phyloP scores from a whole-genome alignment of 2,797 vertebrate species.

The Syncerus caffer region DNA sequence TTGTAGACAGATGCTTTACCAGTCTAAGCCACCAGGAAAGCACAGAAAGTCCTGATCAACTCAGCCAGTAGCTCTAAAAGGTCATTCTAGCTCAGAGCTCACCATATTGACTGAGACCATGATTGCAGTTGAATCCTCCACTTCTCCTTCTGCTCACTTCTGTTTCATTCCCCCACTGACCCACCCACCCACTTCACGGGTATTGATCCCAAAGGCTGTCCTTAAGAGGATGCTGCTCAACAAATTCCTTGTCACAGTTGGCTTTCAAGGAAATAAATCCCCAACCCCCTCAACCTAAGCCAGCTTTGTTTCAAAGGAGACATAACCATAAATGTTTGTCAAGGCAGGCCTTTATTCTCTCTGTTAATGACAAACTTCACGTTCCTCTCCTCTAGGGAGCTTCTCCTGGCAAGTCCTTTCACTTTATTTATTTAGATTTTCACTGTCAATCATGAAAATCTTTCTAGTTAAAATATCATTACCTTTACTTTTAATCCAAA shows the following conservation, averaged over 20 bases:
- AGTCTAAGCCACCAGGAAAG: too few relatives aligned
- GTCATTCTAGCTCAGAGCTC: neutral
- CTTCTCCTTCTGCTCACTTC: neutral
- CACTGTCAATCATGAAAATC: neutral
- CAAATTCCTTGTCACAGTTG: neutral
- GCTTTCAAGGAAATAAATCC: neutral
- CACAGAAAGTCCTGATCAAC: neutral
- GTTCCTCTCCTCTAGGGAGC: neutral
- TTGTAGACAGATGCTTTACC: too few relatives aligned
- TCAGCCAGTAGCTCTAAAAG: neutral
- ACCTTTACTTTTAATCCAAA: neutral
- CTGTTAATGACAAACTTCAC: neutral
- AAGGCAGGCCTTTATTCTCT: neutral
- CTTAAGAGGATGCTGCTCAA: neutral
- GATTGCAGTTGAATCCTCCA: neutral
- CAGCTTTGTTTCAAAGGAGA: neutral
- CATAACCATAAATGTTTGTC: neutral
- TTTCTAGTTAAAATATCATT: neutral
- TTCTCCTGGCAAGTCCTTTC: neutral
- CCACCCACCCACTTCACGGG: neutral
- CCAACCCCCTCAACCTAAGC: neutral
- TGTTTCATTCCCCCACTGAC: neutral
- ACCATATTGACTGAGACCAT: neutral
- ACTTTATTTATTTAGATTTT: neutral
- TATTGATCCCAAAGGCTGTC: neutral